Evolutionary conservation across 37 sponge, comb jelly and placozoan species (phyloP).

Genomic region (Sycon ciliatum): DNA sequence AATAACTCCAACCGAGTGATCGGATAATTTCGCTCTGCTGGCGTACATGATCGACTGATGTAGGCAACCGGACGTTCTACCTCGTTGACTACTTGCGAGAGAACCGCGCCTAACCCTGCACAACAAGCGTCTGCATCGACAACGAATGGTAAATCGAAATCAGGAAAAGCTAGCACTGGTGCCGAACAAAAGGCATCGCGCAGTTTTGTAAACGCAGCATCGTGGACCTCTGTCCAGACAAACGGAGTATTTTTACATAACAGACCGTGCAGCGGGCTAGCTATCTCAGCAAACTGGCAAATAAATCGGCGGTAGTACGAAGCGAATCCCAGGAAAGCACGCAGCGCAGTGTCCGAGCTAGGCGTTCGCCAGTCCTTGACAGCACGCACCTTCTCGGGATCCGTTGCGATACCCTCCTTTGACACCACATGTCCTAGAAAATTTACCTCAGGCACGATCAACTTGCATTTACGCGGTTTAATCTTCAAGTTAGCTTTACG

Average conservation of each 20-base stretch:
- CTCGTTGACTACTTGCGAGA: slow-evolving; percentile 25
- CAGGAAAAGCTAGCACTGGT: slow-evolving; percentile 33
- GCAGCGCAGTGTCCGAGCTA: neutral
- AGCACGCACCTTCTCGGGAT: neutral
- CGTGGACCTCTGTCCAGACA: slow-evolving; percentile 12
- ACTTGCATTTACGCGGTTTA: neutral
- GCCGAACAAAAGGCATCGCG: slow-evolving; percentile 9
- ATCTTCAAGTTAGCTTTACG: neutral
- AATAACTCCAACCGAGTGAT: slow-evolving; percentile 16
- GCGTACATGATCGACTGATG: slow-evolving; percentile 11
- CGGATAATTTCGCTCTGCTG: slow-evolving; percentile 18
- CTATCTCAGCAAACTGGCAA: neutral
- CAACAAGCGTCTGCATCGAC: slow-evolving; percentile 33
- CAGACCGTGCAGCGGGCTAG: neutral
- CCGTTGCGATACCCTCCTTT: neutral
- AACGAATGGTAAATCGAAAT: slow-evolving; percentile 2
- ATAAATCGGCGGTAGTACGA: neutral
- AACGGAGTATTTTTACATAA: slow-evolving; percentile 2
- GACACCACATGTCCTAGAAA: slow-evolving; percentile 1
- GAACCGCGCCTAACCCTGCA: slow-evolving; percentile 28
- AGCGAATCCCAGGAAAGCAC: neutral
- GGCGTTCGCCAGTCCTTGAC: slow-evolving; percentile 26
- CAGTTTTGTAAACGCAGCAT: slow-evolving; percentile 19
- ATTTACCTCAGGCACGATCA: neutral
- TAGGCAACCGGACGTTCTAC: slow-evolving; percentile 27